Evolutionary conservation across 2,888 invertebrate species (phyloP).

Genomic region (Agonopterix subpropinquella): DNA sequence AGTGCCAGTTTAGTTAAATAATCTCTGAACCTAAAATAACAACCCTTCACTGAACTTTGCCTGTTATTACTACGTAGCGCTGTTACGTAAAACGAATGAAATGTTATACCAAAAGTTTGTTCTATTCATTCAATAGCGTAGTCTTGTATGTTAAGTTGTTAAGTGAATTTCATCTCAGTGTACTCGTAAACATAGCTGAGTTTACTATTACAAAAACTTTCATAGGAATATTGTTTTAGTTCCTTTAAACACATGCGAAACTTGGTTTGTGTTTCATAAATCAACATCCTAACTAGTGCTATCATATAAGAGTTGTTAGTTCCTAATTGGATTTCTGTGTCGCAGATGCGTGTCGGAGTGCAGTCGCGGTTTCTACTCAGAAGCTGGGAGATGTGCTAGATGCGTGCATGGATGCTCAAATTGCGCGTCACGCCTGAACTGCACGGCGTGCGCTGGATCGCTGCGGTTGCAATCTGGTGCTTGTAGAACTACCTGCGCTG

Average conservation of each 20-base stretch:
- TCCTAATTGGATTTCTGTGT: background rate
- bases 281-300: background rate
- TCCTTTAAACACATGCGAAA: too few species aligned
- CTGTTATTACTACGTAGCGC: too few species aligned
- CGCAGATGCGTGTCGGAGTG: conserved; percentile 84
- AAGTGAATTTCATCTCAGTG: too few species aligned
- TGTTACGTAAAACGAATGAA: too few species aligned
- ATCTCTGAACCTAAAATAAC: background rate
- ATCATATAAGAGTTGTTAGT: background rate
- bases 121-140: too few species aligned
- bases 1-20: background rate
- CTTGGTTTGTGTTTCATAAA: background rate
- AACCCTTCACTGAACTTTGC: background rate
- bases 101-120: too few species aligned
- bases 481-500: conserved; percentile 87
- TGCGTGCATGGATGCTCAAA: conserved; percentile 87
- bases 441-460: conserved; percentile 85
- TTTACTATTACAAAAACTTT: background rate
- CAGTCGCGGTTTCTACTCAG: conserved; percentile 83
- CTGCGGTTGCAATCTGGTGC: conserved; percentile 88
- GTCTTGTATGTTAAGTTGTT: too few species aligned
- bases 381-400: conserved; percentile 83
- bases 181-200: background rate
- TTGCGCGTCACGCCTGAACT: conserved; percentile 87
- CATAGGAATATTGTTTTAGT: background rate